Base-by-base conservation (phyloP, 2,888 invertebrate species). In the Microplitis manilae region DNA sequence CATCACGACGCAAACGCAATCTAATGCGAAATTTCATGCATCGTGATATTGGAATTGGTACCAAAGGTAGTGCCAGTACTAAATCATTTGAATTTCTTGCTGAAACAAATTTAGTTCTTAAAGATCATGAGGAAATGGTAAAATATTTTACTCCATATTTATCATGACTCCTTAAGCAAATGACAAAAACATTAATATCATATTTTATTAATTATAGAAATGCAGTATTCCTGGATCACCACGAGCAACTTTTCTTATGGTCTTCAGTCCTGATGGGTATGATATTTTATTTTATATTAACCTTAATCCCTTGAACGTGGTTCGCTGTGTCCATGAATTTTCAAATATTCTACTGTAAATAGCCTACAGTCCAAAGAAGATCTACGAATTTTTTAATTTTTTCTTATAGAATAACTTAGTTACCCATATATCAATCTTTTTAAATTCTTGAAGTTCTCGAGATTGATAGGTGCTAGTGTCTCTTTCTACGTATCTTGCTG, bases 201-300 rank as follows among this genome's bases (percentile, higher is more conserved):
- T 41, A 41, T 15, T 69, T 62, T 9, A 65, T 65, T 68, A 72
- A 77, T 68, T 82, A 82, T 84, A 50, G 50, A 92, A 92, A 86
- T 95, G 94, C 90, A 93, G 94, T 85, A 91, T 95, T 85, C 95
- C 96, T 69, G 95, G 95, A 70, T 92, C 93, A 84, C 94, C 96
- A 78, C 92, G 94, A 86, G 95, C 96, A 71, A 96, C 96, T 76
- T 96, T 96, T 91, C 91, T 96, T 79, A 95, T 96, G 94, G 95
- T 95, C 79, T 96, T 96, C 87, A 96, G 96, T 92, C 95, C 95
- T 78, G 96, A 96, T 92, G 95, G 95, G 95, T 50, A 50, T 13
- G 50, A 13, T 5, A 50, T 13, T 50, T 13, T 30, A 30, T 30
- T 30, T 2, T 8, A 8, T 13, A 50, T 13, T 50, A 50, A 50